Conservation (phyloP, 2,888 invertebrate species). For the Oligia latruncula region DNA sequence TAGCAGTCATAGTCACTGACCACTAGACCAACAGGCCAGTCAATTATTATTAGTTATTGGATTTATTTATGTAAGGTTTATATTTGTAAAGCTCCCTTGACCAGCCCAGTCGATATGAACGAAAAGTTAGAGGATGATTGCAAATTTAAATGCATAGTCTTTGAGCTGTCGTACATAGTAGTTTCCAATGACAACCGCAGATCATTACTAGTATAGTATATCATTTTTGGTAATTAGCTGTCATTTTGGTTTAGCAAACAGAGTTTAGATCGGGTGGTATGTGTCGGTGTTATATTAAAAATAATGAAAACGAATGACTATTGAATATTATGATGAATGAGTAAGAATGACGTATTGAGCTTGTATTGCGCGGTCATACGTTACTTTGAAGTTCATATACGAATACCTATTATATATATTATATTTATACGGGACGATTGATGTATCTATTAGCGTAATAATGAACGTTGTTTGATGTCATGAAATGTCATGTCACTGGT, state of each 20-base stretch:
- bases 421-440: background rate
- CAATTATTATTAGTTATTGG: too few species aligned
- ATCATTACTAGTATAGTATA: background rate
- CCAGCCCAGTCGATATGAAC: background rate
- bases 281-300: constrained; percentile 23
- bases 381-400: constrained; percentile 4
- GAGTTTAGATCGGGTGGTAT: background rate
- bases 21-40: too few species aligned
- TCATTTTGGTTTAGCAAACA: background rate
- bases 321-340: constrained; percentile 41
- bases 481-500: background rate
- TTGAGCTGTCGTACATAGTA: constrained; percentile 17
- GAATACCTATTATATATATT: too few species aligned
- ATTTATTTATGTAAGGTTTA: too few species aligned
- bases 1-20: too few species aligned
- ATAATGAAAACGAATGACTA: constrained; percentile 42
- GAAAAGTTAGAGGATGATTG: constrained; percentile 4
- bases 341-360: constrained; percentile 6
- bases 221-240: background rate
- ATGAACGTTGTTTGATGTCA: background rate
- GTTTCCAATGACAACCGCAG: constrained; percentile 5
- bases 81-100: background rate
- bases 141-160: constrained; percentile 2
- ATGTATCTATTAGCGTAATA: background rate
- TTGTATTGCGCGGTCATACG: background rate